phyloP scores from a whole-genome alignment of 2,888 invertebrate species.

The Spialia ferax region DNA sequence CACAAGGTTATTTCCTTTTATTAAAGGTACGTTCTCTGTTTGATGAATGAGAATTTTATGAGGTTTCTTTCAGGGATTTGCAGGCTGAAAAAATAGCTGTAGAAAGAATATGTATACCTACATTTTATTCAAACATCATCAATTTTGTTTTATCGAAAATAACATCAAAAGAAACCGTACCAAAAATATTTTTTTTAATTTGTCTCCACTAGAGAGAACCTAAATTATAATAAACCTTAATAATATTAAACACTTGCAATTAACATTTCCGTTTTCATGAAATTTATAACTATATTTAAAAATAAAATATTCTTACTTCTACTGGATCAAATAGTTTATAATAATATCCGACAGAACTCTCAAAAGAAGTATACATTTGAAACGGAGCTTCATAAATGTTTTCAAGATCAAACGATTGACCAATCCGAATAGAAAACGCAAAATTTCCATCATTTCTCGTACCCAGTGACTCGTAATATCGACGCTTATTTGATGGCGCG shows the following conservation, averaged over 20 bases:
- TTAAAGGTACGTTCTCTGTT: neutral
- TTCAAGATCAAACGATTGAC: slow-evolving; percentile 9
- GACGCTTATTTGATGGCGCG: slow-evolving; percentile 14
- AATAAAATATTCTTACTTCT: neutral
- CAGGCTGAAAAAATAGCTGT: neutral
- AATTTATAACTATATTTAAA: neutral
- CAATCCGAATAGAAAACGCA: slow-evolving; percentile 3
- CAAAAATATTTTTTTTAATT: no score
- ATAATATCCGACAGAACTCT: neutral
- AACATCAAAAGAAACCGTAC: no score
- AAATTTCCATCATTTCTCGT: slow-evolving; percentile 10
- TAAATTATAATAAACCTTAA: no score
- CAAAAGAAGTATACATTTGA: neutral
- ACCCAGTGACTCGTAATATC: slow-evolving; percentile 16
- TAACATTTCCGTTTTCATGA: neutral
- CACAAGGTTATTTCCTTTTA: neutral
- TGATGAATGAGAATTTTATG: neutral
- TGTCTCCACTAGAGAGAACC: no score
- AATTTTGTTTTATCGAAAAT: neutral
- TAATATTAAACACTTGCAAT: no score
- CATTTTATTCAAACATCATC: no score
- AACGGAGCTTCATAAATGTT: neutral
- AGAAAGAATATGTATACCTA: no score
- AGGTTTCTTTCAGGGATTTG: neutral
- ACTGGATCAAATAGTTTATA: neutral